These are phyloP conservation scores for Arrhamphus sclerolepis DNA, from an alignment of 2,797 vertebrate species.

Conservation along the genomic window DNA sequence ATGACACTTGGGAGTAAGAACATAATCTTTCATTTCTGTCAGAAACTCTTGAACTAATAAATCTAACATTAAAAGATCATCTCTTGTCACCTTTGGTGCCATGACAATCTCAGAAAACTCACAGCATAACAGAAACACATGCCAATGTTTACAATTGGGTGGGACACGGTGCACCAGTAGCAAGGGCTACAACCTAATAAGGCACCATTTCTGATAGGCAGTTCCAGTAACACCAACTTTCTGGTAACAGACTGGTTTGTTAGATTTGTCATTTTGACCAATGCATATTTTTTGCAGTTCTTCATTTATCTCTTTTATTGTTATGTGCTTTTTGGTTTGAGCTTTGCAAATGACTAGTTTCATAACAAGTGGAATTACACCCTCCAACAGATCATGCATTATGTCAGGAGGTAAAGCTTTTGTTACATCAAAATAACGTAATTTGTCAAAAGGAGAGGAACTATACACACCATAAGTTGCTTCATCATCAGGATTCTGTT, in stretches of 20 bases:
- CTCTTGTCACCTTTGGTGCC: no score
- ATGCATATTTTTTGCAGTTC: constrained; percentile 15
- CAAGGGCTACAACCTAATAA: no score
- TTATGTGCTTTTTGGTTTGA: not conserved
- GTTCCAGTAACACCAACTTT: not conserved
- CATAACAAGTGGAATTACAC: not conserved
- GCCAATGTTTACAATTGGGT: no score
- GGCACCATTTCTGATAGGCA: not conserved
- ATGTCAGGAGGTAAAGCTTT: constrained; percentile 18
- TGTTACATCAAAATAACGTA: constrained; percentile 30
- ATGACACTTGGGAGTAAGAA: constrained; percentile 5
- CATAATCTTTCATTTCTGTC: constrained; percentile 3
- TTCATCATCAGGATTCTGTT: constrained; percentile 19
- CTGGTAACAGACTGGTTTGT: constrained; percentile 18
- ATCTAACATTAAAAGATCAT: not conserved
- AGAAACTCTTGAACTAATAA: constrained; percentile 4
- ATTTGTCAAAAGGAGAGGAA: not conserved
- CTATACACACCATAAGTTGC: constrained; percentile 5
- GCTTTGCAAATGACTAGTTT: constrained; percentile 1
- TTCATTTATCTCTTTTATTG: constrained; percentile 1
- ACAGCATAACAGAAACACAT: no score
- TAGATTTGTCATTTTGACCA: constrained; percentile 25
- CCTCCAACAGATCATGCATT: constrained; percentile 7
- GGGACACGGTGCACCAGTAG: no score
- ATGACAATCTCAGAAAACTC: no score